phyloP scores from a whole-genome alignment of 2,113 vertebrate species.

The Steatornis caripensis region DNA sequence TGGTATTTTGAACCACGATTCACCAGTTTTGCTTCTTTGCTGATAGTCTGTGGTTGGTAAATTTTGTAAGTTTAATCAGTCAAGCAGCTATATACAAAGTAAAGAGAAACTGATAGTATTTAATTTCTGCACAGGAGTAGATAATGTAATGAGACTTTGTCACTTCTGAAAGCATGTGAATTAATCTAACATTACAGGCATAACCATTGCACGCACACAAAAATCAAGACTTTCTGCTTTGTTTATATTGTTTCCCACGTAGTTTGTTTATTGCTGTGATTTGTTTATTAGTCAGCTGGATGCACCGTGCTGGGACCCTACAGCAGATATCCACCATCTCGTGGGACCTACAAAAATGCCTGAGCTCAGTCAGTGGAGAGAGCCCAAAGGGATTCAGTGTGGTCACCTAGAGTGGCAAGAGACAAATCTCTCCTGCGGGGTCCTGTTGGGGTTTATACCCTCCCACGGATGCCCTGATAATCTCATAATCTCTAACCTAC shows the following conservation, averaged over 20 bases:
- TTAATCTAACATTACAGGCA: not conserved
- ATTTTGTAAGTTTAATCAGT: not conserved
- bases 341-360: not conserved
- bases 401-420: not conserved
- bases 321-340: not conserved
- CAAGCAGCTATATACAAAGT: not conserved
- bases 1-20: not conserved
- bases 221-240: not conserved
- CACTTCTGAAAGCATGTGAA: not conserved
- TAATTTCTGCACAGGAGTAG: not conserved
- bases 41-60: not conserved
- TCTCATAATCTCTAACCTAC: slow-evolving; percentile 42
- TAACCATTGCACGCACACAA: not conserved
- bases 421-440: not conserved
- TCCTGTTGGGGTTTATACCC: not conserved
- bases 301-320: accelerated
- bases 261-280: not conserved
- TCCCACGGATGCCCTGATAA: not conserved
- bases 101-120: not conserved
- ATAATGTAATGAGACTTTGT: not conserved
- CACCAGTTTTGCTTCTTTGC: not conserved
- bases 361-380: not conserved
- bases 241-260: not conserved
- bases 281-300: not conserved
- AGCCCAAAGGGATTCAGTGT: not conserved